A percentile compares a stretch with the other conserved stretches of the same genome.
These are phyloP conservation scores for Girardinus metallicus DNA, from an alignment of 2,797 vertebrate genomes.

Conservation along the genomic window DNA sequence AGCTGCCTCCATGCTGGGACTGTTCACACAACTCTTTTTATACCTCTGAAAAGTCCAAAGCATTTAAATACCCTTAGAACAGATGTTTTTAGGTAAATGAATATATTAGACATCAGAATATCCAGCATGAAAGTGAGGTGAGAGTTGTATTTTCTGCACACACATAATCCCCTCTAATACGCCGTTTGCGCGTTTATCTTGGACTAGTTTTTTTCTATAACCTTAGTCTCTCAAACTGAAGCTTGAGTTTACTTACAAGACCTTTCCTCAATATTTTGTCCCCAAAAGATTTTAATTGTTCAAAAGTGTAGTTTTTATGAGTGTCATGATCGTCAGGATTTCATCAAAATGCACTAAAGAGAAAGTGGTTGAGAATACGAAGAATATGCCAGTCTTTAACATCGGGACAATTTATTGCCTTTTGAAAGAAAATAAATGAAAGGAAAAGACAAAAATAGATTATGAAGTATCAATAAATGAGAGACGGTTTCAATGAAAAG, in stretches of 20 bases:
- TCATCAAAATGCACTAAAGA: neutral
- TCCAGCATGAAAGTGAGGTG: neutral
- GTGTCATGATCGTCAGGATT: neutral
- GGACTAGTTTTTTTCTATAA: neutral
- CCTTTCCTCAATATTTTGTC: neutral
- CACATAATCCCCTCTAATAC: neutral
- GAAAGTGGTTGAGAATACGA: neutral
- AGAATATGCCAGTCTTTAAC: neutral
- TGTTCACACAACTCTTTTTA: neutral
- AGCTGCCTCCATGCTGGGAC: neutral
- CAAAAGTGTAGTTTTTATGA: neutral
- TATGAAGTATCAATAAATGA: neutral
- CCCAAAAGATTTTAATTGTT: slow-evolving; percentile 1
- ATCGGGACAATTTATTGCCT: neutral
- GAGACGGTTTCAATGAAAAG: neutral
- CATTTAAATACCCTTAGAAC: neutral
- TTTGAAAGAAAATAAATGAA: neutral
- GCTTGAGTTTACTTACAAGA: neutral
- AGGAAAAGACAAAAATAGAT: neutral
- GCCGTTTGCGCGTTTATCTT: neutral
- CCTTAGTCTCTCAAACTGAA: neutral
- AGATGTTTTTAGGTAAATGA: neutral
- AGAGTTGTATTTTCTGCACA: neutral
- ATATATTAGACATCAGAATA: no score
- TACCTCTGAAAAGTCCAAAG: neutral